phyloP scores from a whole-genome alignment of 2,113 vertebrate genomes.

The Sciurus niger region DNA sequence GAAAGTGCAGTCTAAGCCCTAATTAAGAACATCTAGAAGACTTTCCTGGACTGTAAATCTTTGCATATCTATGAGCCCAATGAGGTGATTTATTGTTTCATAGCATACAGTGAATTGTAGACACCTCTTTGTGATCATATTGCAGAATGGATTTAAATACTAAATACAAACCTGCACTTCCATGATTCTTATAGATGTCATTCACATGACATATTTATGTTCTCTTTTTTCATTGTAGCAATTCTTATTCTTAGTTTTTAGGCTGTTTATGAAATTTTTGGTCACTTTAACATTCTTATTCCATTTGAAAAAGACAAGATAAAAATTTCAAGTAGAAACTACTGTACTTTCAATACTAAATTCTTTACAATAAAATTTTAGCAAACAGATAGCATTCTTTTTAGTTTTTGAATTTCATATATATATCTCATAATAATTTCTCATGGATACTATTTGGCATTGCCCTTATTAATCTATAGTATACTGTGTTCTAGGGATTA shows the following conservation, averaged over 20 bases:
- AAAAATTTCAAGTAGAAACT: conserved; percentile 13
- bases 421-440: not conserved
- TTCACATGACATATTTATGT: not conserved
- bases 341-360: not conserved
- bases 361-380: not conserved
- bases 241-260: conserved; percentile 12
- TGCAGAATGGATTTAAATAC: conserved; percentile 47
- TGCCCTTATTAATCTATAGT: not conserved
- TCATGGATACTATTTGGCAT: conserved; percentile 5
- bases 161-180: conserved; percentile 11
- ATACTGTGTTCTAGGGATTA: conserved; percentile 11
- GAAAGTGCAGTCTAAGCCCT: not conserved
- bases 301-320: conserved; percentile 28
- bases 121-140: conserved; percentile 41
- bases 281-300: conserved; percentile 15
- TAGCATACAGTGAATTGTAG: not conserved
- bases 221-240: conserved; percentile 9
- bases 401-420: not conserved
- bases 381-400: not conserved
- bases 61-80: not conserved
- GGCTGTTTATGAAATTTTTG: not conserved
- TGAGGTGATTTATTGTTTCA: conserved; percentile 61
- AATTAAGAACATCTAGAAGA: not conserved
- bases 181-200: not conserved
- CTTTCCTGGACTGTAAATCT: conserved; percentile 44